phyloP scores from a whole-genome alignment of 2,797 vertebrate genomes.

The Meda fulgida region DNA sequence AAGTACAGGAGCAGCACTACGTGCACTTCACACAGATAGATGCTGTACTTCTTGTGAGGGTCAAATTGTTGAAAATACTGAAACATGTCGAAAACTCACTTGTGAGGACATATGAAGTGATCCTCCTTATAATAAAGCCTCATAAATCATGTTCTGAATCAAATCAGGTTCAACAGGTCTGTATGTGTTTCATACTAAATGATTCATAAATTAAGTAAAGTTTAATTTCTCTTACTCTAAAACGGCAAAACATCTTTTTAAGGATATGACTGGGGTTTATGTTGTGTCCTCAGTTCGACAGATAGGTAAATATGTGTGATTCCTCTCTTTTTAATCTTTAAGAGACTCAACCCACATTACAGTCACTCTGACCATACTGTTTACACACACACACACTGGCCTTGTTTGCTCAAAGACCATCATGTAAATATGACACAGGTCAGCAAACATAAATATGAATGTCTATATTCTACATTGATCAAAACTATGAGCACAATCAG shows the following conservation, averaged over 20 bases:
- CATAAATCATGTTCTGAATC: background rate
- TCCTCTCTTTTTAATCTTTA: constrained; percentile 12
- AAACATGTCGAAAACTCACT: background rate
- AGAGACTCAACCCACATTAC: constrained; percentile 45
- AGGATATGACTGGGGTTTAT: background rate
- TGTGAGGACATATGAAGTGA: background rate
- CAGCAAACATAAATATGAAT: constrained; percentile 73
- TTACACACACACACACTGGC: constrained; percentile 35
- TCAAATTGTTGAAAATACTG: background rate
- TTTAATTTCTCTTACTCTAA: background rate
- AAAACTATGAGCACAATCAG: background rate
- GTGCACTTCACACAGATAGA: constrained; percentile 40
- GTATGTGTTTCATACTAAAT: constrained; percentile 5
- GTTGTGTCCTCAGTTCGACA: background rate
- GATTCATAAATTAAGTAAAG: background rate
- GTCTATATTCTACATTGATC: constrained; percentile 73
- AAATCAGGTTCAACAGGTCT: background rate
- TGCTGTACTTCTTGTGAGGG: constrained; percentile 15
- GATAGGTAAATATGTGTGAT: constrained; percentile 24
- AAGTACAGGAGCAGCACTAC: constrained; percentile 71
- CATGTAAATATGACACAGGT: constrained; percentile 71
- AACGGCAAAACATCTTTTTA: background rate
- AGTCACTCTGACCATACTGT: constrained; percentile 22
- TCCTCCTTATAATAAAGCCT: background rate
- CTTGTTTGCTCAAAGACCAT: constrained; percentile 68